Conservation (phyloP, 2,888 invertebrate species). For the Chydorus sphaericus region DNA sequence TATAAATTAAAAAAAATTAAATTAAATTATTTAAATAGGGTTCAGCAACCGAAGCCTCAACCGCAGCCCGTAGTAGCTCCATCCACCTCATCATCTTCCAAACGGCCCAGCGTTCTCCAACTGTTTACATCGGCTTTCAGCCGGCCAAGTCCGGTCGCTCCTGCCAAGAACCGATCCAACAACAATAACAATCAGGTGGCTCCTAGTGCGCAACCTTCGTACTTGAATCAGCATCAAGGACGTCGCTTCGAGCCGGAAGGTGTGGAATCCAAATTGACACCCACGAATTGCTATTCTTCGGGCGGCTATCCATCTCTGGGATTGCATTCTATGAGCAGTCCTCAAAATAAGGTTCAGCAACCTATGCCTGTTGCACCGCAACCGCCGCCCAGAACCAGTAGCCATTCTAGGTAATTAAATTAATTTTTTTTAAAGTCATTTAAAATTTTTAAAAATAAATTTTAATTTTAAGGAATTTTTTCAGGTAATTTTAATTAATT, state of each 20-base stretch:
- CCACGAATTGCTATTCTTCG: conserved; percentile 1
- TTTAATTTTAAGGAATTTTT: not conserved
- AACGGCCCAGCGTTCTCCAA: conserved; percentile 10
- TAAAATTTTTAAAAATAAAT: too few species aligned
- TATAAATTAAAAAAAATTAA: too few species aligned
- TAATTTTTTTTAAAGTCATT: too few species aligned
- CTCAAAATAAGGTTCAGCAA: not conserved
- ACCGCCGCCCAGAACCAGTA: too few species aligned
- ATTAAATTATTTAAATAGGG: too few species aligned
- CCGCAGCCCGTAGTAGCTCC: not conserved
- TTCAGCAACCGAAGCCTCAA: too few species aligned
- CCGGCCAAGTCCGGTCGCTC: not conserved
- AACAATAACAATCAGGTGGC: not conserved
- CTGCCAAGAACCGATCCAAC: not conserved
- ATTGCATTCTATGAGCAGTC: too few species aligned
- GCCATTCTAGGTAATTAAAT: too few species aligned
- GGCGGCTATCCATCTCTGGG: not conserved
- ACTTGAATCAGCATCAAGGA: not conserved
- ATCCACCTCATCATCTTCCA: not conserved
- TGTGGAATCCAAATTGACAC: conserved; percentile 9
- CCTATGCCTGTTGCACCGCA: too few species aligned
- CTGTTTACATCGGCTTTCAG: conserved; percentile 11
- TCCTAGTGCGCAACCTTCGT: not conserved
- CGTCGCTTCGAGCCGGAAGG: conserved; percentile 11
- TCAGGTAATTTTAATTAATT: not conserved